Base-by-base conservation (phyloP, 2,113 vertebrate genomes). In the Pterocles orientalis region DNA sequence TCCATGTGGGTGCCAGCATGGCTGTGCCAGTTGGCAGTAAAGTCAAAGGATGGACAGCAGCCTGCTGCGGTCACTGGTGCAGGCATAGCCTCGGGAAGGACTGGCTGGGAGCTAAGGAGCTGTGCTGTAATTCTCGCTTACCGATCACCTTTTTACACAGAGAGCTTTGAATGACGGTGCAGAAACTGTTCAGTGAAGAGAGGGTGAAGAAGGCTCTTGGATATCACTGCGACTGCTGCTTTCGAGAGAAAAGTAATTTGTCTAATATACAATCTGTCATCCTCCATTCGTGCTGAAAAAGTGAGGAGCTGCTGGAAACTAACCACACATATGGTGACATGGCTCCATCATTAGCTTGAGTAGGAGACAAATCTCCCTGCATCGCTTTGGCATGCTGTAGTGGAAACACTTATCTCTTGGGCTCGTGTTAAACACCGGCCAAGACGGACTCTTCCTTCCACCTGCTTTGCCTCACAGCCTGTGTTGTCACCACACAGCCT, bases 241-340 rank as follows among this genome's bases (percentile, higher is more conserved):
- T 95, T 95, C 19, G 12, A 47, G 90, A 93, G 78, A 95, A 51
- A 86, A 90, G 87, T 91, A 91, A 96, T 96, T 96, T 97, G 93
- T 95, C 95, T 96, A 91, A 96, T 96, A 90, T 8, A 93, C 94
- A 96, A 96, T 95, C 95, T 96, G 94, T 95, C 96, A 96, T 94
- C 87, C 54, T 95, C 91, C 66, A 82, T 96, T 91, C 78, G 6
- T 70, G 89, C 94, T 95, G 94, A 86, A 95, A 43, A 90, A 95
- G 87, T 86, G 94, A 96, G 82, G 93, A 97, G 91, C 96, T 96
- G 89, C 96, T 95, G 94, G 96, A 96, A 94, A 57, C 94, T 90
- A 96, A 97, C 93, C 84, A 95, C 94, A 90, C 96, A 97, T 96
- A 96, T 96, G 95, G 96, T 95, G 96, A 96, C 92, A 96, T 77